Percentiles rank a stretch among this genome's conserved stretches.
Conservation (phyloP, 2,888 invertebrate species). For the Eustalomyia histrio region DNA sequence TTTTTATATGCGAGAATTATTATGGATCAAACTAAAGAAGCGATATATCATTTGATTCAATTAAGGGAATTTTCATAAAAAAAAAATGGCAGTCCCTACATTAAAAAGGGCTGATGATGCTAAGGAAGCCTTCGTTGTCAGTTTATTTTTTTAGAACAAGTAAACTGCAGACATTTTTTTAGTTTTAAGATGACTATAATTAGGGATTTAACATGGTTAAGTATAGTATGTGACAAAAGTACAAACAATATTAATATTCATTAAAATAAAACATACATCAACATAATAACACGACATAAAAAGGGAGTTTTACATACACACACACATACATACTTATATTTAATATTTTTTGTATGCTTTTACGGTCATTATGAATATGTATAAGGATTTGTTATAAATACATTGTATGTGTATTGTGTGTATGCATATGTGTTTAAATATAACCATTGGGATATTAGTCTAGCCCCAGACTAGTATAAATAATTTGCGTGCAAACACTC, state of each 20-base stretch:
- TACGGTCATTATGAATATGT: not conserved
- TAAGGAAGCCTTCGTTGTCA: not conserved
- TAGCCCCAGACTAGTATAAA: slow-evolving; percentile 30
- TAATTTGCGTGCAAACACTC: slow-evolving; percentile 24
- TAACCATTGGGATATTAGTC: slow-evolving; percentile 34
- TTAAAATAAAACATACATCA: slow-evolving; percentile 32
- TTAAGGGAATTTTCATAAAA: too few species aligned
- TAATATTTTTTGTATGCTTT: not conserved
- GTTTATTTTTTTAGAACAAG: not conserved
- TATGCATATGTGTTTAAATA: not conserved
- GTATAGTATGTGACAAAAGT: slow-evolving; percentile 35
- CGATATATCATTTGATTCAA: too few species aligned
- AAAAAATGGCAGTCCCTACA: too few species aligned
- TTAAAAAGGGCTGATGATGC: too few species aligned
- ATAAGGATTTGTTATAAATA: not conserved
- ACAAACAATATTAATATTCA: slow-evolving; percentile 51
- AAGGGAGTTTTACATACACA: not conserved
- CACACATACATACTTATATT: not conserved
- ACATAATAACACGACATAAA: not conserved
- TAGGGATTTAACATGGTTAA: slow-evolving; percentile 32
- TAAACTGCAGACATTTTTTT: slow-evolving; percentile 10
- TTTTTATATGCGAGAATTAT: too few species aligned
- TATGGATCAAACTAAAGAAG: too few species aligned
- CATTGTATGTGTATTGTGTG: too few species aligned
- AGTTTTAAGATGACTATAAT: slow-evolving; percentile 37